Evolutionary conservation across 2,113 vertebrate species (phyloP).

Genomic region (Copsychus sechellarum): DNA sequence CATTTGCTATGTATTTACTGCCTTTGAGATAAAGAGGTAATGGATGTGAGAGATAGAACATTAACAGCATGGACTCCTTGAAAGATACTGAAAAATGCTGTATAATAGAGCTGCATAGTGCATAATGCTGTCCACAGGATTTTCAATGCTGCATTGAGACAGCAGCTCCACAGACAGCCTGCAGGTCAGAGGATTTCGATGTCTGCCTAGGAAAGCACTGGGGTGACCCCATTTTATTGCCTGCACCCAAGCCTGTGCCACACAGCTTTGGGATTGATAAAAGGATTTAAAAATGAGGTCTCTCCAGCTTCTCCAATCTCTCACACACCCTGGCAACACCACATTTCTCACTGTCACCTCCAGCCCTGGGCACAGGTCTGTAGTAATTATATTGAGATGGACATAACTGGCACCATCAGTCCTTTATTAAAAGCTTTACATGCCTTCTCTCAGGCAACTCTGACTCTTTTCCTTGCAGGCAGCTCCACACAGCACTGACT

Average conservation of each 20-base stretch:
- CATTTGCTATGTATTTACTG: neutral
- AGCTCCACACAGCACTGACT: no score
- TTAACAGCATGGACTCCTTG: rapidly evolving
- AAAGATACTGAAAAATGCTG: neutral
- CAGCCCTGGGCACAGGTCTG: neutral
- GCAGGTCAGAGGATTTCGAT: neutral
- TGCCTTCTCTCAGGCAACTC: no score
- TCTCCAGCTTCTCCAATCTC: neutral
- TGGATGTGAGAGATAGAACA: rapidly evolving
- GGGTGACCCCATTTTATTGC: neutral
- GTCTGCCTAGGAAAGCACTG: neutral
- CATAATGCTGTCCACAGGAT: neutral
- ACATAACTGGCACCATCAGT: no score
- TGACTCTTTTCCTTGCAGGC: no score
- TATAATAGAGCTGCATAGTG: neutral
- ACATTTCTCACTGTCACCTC: rapidly evolving
- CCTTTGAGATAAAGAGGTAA: neutral
- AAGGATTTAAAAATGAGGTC: neutral
- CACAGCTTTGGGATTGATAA: neutral
- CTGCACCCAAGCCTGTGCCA: neutral
- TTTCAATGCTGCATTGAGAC: neutral
- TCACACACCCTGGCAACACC: neutral
- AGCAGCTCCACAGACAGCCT: neutral
- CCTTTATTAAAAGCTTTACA: no score
- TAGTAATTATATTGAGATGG: no score